phyloP scores from a whole-genome alignment of 2,113 vertebrate species.

The Aldabrachelys gigantea region DNA sequence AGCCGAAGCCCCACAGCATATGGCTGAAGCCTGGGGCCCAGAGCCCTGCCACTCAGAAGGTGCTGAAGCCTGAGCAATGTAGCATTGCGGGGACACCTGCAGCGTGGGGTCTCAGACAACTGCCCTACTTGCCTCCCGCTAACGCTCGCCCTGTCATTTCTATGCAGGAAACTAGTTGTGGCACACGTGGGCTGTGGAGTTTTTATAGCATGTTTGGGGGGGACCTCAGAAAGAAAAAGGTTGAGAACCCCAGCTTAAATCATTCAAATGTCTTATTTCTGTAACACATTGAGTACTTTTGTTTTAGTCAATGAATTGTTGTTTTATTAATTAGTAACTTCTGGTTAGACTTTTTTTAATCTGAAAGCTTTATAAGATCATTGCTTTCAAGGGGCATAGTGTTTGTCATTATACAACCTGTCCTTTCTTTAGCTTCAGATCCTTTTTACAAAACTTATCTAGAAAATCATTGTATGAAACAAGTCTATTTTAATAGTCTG shows the following conservation, averaged over 20 bases:
- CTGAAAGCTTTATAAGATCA: background rate
- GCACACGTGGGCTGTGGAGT: too few species aligned
- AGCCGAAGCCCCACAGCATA: too few species aligned
- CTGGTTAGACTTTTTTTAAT: background rate
- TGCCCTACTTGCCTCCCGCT: too few species aligned
- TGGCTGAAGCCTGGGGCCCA: too few species aligned
- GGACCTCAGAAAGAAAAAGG: too few species aligned
- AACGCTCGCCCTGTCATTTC: too few species aligned
- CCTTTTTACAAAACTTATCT: background rate
- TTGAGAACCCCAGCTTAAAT: background rate
- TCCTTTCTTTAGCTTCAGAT: background rate
- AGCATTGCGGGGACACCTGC: too few species aligned
- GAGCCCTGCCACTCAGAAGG: too few species aligned
- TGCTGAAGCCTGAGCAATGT: too few species aligned
- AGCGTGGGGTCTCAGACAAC: too few species aligned
- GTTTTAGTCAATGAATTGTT: background rate
- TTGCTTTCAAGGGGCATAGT: background rate
- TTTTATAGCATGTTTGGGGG: too few species aligned
- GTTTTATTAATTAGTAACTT: background rate
- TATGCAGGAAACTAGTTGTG: too few species aligned
- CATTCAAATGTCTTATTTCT: background rate
- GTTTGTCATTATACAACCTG: background rate
- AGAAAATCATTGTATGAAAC: background rate
- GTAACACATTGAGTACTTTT: background rate
- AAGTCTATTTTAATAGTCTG: background rate